phyloP scores from a whole-genome alignment of 2,888 invertebrate species.

The Tenthredo notha region DNA sequence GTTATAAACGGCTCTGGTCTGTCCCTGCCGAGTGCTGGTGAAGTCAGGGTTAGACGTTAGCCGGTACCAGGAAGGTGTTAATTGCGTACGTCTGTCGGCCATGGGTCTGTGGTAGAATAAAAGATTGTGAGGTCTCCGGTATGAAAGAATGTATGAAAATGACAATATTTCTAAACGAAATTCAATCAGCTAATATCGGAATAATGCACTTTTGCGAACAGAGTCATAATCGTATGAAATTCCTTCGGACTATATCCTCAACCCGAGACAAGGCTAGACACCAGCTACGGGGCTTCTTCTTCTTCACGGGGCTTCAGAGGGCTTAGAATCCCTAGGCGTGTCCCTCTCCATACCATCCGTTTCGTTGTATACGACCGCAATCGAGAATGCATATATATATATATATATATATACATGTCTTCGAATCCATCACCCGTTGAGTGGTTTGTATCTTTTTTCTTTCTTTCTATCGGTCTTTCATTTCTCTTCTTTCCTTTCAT shows the following conservation, averaged over 20 bases:
- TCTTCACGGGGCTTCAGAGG: conserved; percentile 42
- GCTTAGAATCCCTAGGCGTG: conserved; percentile 55
- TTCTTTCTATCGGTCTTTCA: too few species aligned
- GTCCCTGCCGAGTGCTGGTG: background rate
- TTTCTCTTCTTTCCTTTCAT: too few species aligned
- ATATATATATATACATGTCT: background rate
- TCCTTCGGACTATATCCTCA: conserved; percentile 25
- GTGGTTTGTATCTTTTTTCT: background rate
- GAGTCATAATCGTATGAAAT: background rate
- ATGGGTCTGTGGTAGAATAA: background rate
- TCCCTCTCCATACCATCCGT: background rate
- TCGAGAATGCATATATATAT: background rate
- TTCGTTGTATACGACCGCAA: background rate
- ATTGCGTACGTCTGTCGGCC: conserved; percentile 46
- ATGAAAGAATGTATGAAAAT: background rate
- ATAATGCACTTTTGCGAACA: background rate
- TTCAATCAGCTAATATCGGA: background rate
- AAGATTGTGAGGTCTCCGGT: background rate
- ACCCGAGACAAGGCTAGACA: conserved; percentile 42
- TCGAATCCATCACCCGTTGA: background rate
- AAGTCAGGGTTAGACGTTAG: conserved; percentile 8
- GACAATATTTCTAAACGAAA: background rate
- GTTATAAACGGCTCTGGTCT: conserved; percentile 28
- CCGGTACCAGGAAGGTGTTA: conserved; percentile 43
- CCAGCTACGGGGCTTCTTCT: conserved; percentile 46